Evolutionary conservation across 2,888 invertebrate genomes (phyloP).

Genomic region (Sceliomorpha sp.): DNA sequence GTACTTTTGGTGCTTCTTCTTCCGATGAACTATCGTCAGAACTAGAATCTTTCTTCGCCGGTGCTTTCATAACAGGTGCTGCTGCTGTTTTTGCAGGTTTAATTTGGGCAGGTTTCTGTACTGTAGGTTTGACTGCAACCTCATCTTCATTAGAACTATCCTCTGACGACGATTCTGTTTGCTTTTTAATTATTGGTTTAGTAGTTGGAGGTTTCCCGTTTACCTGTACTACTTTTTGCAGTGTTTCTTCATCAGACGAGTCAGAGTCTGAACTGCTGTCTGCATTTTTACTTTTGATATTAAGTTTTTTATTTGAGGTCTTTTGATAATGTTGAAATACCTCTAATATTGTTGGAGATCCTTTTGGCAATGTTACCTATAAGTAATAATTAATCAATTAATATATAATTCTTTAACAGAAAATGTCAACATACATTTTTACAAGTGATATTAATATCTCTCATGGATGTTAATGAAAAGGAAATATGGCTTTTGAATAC

Average conservation of each 20-base stretch:
- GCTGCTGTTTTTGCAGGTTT: slow-evolving; percentile 2
- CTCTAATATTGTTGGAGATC: slow-evolving; percentile 84
- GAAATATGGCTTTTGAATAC: no score
- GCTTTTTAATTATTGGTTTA: no score
- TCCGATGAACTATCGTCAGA: slow-evolving; percentile 73
- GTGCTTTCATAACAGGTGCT: no score
- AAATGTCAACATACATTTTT: no score
- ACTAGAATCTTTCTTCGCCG: slow-evolving; percentile 49
- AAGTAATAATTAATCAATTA: no score
- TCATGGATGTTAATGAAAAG: no score
- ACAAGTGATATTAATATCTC: no score
- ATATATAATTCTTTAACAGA: no score
- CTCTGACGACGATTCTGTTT: slow-evolving; percentile 62
- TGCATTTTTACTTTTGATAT: slow-evolving; percentile 65
- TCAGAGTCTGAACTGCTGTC: slow-evolving; percentile 77
- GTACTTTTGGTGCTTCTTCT: slow-evolving; percentile 60
- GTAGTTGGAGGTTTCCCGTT: slow-evolving; percentile 67
- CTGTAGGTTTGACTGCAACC: slow-evolving; percentile 59
- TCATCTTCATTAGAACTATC: slow-evolving; percentile 72
- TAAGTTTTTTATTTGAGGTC: slow-evolving; percentile 80
- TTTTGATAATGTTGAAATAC: slow-evolving; percentile 83
- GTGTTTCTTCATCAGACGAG: slow-evolving; percentile 70
- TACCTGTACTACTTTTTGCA: slow-evolving; percentile 61
- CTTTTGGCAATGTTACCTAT: slow-evolving; percentile 85
- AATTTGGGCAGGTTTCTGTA: slow-evolving; percentile 9